Base-by-base conservation (phyloP, 2,797 vertebrate genomes). In the Silurus lanzhouensis region DNA sequence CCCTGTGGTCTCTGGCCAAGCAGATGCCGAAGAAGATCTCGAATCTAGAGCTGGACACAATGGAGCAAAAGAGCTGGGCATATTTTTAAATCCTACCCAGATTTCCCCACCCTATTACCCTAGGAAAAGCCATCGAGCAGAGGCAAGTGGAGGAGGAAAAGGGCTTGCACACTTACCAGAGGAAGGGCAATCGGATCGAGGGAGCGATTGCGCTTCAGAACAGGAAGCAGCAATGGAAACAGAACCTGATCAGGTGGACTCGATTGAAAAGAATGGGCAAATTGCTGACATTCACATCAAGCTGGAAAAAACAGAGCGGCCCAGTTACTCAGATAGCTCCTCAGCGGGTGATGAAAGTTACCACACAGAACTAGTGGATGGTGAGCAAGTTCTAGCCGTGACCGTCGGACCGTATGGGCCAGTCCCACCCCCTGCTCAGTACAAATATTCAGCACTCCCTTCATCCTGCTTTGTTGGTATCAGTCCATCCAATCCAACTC, bases 291-390 rank as follows among this genome's bases (percentile, higher is more conserved):
- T 99, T 77, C 97, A 97, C 60, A 96, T 99, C 88, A 99, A 99
- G 92, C 90, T 97, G 90, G 98, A 99, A 72, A 99, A 99, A 93
- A 95, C 94, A 0, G 97, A 99, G 85, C 93, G 97, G 85, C 98
- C 98, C 57, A 98, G 95, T 82, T 99, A 98, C 88, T 99, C 98
- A 0, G 98, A 99, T 88, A 99, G 97, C 91, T 99, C 98, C 12
- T 99, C 98, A 1, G 95, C 98, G 1, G 98, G 98, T 0, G 98
- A 99, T 10, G 98, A 99, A 0, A 98, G 98, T 38, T 99, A 99
- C 92, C 98, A 99, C 91, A 99, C 98, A 0, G 98, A 99, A 93
- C 92, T 99, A 93, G 97, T 99, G 13, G 98, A 99, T 20, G 98
- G 98, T 75, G 98, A 99, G 60, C 98, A 99, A 90, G 97, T 99